Evolutionary conservation across 2,797 vertebrate genomes (phyloP).

Genomic region (Gymnoscopelus braueri): DNA sequence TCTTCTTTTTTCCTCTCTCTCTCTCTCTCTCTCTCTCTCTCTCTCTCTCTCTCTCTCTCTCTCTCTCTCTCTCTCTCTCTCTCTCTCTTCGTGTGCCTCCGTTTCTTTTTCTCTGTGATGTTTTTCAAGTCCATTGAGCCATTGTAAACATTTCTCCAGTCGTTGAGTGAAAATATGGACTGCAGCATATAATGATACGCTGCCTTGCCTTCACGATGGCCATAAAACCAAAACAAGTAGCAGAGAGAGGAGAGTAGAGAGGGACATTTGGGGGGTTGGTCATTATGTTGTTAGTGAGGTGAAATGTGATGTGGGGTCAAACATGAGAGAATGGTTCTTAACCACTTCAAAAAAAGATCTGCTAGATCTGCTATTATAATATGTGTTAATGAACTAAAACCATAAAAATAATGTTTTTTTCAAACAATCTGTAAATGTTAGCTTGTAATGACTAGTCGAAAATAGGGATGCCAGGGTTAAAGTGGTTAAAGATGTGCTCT

Average conservation of each 20-base stretch:
- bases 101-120: neutral
- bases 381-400: no score
- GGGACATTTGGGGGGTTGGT: neutral
- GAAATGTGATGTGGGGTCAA: slow-evolving; percentile 5
- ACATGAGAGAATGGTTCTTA: neutral
- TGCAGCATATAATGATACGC: slow-evolving; percentile 32
- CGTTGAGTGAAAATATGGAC: slow-evolving; percentile 38
- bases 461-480: no score
- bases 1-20: neutral
- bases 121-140: slow-evolving; percentile 39
- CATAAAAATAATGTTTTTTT: no score
- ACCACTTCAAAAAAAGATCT: no score
- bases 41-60: neutral
- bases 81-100: no score
- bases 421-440: no score
- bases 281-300: neutral
- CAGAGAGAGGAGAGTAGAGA: neutral
- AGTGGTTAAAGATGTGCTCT: slow-evolving; percentile 1
- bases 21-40: neutral
- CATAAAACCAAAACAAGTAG: slow-evolving; percentile 34
- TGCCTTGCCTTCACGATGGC: slow-evolving; percentile 30
- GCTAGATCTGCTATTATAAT: no score
- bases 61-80: neutral
- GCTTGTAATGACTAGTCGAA: no score
- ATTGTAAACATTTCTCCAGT: slow-evolving; percentile 34